Base-by-base conservation (phyloP, 2,888 invertebrate genomes). In the Cantharis rufa region DNA sequence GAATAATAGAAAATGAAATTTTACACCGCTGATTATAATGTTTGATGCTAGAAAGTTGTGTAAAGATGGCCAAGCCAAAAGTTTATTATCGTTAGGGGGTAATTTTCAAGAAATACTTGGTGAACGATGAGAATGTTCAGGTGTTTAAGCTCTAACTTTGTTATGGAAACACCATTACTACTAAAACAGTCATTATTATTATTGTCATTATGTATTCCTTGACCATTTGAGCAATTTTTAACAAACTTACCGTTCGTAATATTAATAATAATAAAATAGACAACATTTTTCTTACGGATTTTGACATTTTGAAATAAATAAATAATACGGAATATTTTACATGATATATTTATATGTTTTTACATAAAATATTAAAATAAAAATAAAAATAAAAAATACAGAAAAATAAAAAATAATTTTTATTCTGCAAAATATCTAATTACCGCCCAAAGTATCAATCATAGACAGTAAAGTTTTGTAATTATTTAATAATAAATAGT, bases 101-200 rank as follows among this genome's bases (percentile, higher is more conserved):
- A 83, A 84, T 85, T 85, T 85, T 85, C 82, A 79, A 81, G 84
- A 81, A 79, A 81, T 82, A 81, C 82, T 82, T 82, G 79, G 82
- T 77, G 79, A 84, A 85, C 82, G 80, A 84, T 86, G 86, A 85
- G 85, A 85, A 85, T 72, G 81, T 70, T 83, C 86, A 86, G 86
- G 84, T 86, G 86, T 83, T 75, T 81, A 76, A 80, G 81, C 84
- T 84, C 85, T 85, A 86, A 86, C 86, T 86, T 86, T 86, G 85
- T 86, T 86, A 86, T 86, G 86, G 86, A 86, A 86, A 86, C 86
- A 86, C 82, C 86, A 86, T 86, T 86, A 86, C 85, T 85, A 84
- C 85, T 86, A 84, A 86, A 86, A 85, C 83, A 86, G 85, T 86
- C 85, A 86, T 86, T 85, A 85, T 84, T 84, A 85, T 86, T 84